Percentiles rank a stretch among this genome's conserved stretches.
Evolutionary conservation across 2,888 invertebrate species (phyloP).

Genomic region (Drosophila infuscata): DNA sequence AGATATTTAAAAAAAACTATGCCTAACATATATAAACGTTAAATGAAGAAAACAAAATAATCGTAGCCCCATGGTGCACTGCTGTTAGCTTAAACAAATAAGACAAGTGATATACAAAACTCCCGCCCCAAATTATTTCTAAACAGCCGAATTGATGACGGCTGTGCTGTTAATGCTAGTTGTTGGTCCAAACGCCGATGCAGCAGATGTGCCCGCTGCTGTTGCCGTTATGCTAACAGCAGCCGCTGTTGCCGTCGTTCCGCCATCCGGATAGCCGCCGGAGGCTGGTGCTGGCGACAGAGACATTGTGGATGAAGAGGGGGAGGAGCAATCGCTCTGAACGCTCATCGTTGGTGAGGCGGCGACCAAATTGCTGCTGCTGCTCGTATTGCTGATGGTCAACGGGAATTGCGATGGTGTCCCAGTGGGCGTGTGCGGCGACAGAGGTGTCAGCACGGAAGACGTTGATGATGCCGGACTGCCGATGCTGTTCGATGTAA

Average conservation of each 20-base stretch:
- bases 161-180: slow-evolving; percentile 71
- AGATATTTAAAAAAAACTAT: slow-evolving; percentile 30
- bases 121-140: slow-evolving; percentile 32
- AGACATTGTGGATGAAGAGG: slow-evolving; percentile 82
- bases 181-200: slow-evolving; percentile 80
- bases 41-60: slow-evolving; percentile 61
- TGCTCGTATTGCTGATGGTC: slow-evolving; percentile 70
- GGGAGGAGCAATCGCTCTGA: slow-evolving; percentile 82
- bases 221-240: slow-evolving; percentile 81
- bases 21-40: slow-evolving; percentile 51
- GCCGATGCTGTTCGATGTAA: slow-evolving; percentile 51
- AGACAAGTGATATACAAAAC: slow-evolving; percentile 47
- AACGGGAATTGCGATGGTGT: slow-evolving; percentile 71
- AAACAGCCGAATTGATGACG: slow-evolving; percentile 83
- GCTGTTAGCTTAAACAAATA: slow-evolving; percentile 44
- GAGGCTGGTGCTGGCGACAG: slow-evolving; percentile 80
- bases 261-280: slow-evolving; percentile 70
- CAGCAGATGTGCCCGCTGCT: slow-evolving; percentile 74
- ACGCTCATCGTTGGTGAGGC: slow-evolving; percentile 82
- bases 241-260: slow-evolving; percentile 68
- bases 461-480: slow-evolving; percentile 53
- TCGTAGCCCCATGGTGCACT: slow-evolving; percentile 64
- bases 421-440: slow-evolving; percentile 81
- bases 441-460: slow-evolving; percentile 71
- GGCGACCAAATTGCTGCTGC: slow-evolving; percentile 71